These are phyloP conservation scores for Lasioglossum calceatum DNA, from an alignment of 2,888 invertebrate species.

Conservation along the genomic window DNA sequence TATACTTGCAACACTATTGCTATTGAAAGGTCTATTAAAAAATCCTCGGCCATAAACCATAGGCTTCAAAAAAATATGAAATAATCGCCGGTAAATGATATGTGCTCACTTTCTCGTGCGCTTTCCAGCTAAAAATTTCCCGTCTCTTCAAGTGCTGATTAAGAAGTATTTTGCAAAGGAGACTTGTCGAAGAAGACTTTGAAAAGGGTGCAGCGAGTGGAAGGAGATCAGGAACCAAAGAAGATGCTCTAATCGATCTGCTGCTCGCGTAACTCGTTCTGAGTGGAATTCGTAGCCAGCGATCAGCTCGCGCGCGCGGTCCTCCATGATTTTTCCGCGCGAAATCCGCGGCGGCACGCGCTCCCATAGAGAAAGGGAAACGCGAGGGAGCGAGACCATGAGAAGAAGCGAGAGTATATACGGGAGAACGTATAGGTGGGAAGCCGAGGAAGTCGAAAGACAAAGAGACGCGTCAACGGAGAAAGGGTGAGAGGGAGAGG, in stretches of 20 bases:
- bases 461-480: conserved; percentile 24
- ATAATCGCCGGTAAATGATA: neutral
- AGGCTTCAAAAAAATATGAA: too few relatives aligned
- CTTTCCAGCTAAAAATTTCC: neutral
- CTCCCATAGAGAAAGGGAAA: conserved; percentile 11
- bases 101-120: neutral
- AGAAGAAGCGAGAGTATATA: neutral
- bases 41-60: too few relatives aligned
- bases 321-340: neutral
- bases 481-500: conserved; percentile 12
- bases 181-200: too few relatives aligned
- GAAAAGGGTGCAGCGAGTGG: too few relatives aligned
- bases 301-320: neutral
- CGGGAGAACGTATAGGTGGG: neutral
- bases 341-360: neutral
- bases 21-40: too few relatives aligned
- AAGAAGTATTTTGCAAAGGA: too few relatives aligned
- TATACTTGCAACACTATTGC: neutral
- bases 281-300: neutral
- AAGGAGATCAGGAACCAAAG: too few relatives aligned
- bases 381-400: conserved; percentile 26
- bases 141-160: neutral
- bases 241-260: neutral
- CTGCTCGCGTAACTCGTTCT: neutral
- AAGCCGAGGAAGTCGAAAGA: conserved; percentile 14